Conservation (phyloP, 2,797 vertebrate genomes). For the Chiloscyllium punctatum region DNA sequence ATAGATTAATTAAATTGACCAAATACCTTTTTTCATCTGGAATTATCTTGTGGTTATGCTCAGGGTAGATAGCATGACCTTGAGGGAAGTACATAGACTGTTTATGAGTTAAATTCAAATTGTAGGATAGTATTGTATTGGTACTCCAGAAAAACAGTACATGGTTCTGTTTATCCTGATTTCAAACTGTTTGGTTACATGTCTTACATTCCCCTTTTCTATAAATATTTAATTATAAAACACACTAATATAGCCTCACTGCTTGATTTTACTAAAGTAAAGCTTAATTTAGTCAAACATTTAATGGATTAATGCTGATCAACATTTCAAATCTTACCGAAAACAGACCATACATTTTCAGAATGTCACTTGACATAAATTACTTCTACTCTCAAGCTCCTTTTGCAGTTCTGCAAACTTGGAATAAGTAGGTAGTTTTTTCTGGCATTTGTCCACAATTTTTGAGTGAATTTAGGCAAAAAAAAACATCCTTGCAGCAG, state of each 20-base stretch:
- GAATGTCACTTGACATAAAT: not conserved
- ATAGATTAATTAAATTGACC: not conserved
- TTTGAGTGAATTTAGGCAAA: not conserved
- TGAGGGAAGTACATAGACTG: not conserved
- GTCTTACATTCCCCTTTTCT: not conserved
- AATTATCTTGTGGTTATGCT: not conserved
- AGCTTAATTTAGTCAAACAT: not conserved
- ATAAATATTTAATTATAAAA: not conserved
- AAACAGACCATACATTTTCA: not conserved
- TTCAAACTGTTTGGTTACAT: not conserved
- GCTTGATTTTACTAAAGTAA: not conserved
- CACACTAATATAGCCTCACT: not conserved
- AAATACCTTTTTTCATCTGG: not conserved
- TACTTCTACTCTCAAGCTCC: not conserved
- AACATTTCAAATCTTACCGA: not conserved
- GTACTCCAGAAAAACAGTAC: not conserved
- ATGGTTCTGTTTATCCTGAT: not conserved
- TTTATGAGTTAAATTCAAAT: not conserved
- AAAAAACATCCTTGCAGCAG: no score
- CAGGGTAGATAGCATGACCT: not conserved
- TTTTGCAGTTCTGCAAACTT: not conserved
- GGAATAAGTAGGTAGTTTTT: not conserved
- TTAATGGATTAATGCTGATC: not conserved
- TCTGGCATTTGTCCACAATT: not conserved
- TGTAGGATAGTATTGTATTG: not conserved